Evolutionary conservation across 2,888 invertebrate species (phyloP).

Genomic region (Urechis unicinctus): DNA sequence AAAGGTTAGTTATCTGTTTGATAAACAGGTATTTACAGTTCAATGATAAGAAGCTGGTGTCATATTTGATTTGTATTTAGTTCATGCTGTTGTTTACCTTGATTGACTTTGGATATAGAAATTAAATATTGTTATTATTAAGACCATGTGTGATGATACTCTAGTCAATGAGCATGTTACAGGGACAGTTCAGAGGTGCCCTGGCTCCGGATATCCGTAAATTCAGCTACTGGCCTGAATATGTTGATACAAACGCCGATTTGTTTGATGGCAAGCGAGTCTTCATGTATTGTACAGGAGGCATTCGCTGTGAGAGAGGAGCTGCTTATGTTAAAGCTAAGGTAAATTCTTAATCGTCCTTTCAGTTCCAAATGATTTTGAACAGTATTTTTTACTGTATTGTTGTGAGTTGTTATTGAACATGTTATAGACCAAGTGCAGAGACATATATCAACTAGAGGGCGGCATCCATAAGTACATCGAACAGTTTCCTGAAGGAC

Average conservation of each 20-base stretch:
- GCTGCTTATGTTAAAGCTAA: conserved; percentile 14
- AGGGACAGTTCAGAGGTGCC: conserved; percentile 16
- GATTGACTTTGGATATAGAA: not conserved
- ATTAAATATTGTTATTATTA: not conserved
- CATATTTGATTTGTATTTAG: no score
- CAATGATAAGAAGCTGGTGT: no score
- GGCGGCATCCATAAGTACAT: conserved; percentile 19
- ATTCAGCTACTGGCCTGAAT: conserved; percentile 21
- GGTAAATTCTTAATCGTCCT: no score
- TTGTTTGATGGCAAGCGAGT: conserved; percentile 12
- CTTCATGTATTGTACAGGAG: conserved; percentile 20
- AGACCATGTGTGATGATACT: not conserved
- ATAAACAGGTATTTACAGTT: no score
- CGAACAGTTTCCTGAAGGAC: conserved; percentile 17
- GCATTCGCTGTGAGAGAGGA: conserved; percentile 20
- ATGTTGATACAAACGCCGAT: conserved; percentile 15
- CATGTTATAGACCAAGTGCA: conserved; percentile 7
- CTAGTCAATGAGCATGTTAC: not conserved
- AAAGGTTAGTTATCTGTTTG: no score
- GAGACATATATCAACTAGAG: conserved; percentile 13
- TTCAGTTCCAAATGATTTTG: no score
- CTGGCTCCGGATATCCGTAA: conserved; percentile 15
- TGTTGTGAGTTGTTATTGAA: not conserved
- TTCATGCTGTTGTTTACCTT: no score
- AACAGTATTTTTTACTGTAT: not conserved